phyloP scores from a whole-genome alignment of 2,888 invertebrate species.

The Alsophila aescularia region DNA sequence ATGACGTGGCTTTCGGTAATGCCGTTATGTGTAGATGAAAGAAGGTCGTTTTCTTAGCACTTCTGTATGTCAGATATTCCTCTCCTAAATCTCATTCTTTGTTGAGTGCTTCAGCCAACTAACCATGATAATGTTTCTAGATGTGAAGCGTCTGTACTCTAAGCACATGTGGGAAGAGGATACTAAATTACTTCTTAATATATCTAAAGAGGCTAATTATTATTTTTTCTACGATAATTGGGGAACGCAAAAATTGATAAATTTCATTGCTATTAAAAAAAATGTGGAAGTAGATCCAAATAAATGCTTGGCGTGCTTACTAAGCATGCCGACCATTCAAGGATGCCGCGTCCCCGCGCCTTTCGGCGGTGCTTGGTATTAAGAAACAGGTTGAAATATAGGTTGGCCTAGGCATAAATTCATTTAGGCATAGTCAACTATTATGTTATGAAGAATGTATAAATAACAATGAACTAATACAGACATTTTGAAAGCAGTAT shows the following conservation, averaged over 20 bases:
- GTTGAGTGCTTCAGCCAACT: no score
- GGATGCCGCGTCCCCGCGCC: slow-evolving; percentile 14
- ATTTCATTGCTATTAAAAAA: background rate
- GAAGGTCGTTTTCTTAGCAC: no score
- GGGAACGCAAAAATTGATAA: background rate
- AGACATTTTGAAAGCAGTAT: background rate
- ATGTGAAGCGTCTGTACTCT: no score
- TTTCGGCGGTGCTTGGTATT: slow-evolving; percentile 2
- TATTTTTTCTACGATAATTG: no score
- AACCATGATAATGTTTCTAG: no score
- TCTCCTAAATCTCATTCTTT: no score
- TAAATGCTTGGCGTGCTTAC: background rate
- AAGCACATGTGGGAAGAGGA: background rate
- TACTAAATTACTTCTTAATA: background rate
- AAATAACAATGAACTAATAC: background rate
- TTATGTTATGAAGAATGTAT: background rate
- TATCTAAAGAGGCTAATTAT: no score
- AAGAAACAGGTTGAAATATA: slow-evolving; percentile 1
- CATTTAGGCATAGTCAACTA: background rate
- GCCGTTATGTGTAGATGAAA: no score
- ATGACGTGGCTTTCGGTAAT: background rate
- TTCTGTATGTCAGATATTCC: no score
- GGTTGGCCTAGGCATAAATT: slow-evolving; percentile 1
- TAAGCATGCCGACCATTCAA: slow-evolving; percentile 15
- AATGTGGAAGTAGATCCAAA: background rate